phyloP scores from a whole-genome alignment of 2,113 vertebrate genomes.

The Gobio gobio region DNA sequence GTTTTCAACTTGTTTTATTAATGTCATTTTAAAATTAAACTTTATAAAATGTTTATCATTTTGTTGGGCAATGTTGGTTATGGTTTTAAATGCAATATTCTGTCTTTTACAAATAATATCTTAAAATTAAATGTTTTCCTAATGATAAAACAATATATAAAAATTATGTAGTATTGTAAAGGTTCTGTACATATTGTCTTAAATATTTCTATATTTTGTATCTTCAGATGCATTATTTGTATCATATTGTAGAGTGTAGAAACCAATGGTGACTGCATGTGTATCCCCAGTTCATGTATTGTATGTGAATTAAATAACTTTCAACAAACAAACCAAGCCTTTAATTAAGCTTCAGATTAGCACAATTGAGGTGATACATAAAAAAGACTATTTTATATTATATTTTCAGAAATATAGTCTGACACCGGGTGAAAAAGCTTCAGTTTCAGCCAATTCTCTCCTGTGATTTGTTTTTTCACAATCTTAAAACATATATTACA shows the following conservation, averaged over 20 bases:
- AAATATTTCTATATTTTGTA: slow-evolving; percentile 98
- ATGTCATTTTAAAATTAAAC: slow-evolving; percentile 69
- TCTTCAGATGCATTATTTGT: slow-evolving; percentile 86
- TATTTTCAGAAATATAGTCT: not conserved
- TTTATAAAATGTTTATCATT: slow-evolving; percentile 51
- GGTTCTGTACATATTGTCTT: slow-evolving; percentile 97
- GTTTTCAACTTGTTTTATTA: slow-evolving; percentile 76
- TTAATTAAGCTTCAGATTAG: slow-evolving; percentile 18
- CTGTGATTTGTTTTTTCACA: not conserved
- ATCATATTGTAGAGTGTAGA: slow-evolving; percentile 78
- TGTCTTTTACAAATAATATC: slow-evolving; percentile 73
- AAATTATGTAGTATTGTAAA: slow-evolving; percentile 86
- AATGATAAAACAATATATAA: slow-evolving; percentile 74
- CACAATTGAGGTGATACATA: not conserved
- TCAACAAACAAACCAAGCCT: slow-evolving; percentile 63
- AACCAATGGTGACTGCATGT: slow-evolving; percentile 84
- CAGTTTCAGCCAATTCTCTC: not conserved
- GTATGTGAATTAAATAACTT: slow-evolving; percentile 81
- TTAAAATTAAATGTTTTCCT: slow-evolving; percentile 76
- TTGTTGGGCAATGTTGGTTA: slow-evolving; percentile 79
- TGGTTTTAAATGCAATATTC: slow-evolving; percentile 79
- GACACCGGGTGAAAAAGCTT: not conserved
- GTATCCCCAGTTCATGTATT: slow-evolving; percentile 79
- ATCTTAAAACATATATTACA: not conserved
- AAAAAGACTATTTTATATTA: not conserved